Base-by-base conservation (phyloP, 2,797 vertebrate species). In the Phataginus tricuspis region DNA sequence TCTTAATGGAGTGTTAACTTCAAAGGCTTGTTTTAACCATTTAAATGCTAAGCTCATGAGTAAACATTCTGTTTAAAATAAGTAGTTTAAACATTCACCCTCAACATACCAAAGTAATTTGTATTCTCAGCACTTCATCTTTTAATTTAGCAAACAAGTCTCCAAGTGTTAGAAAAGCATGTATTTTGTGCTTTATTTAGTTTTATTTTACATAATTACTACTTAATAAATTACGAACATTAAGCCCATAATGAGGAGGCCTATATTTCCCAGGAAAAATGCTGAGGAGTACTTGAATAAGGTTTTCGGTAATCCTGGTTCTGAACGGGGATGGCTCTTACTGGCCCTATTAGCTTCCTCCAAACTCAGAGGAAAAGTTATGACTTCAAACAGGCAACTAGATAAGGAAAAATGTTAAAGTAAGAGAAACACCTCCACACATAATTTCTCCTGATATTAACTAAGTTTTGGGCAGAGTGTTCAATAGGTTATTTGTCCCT, bases 1-100 rank as follows among this genome's bases (percentile, higher is more conserved):
- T 97, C 97, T 98, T 97, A 97, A 97, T 95, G 79, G 64, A 97
- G 96, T 90, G 97, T 97, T 97, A 98, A 96, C 96, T 97, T 98
- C 98, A 97, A 89, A 97, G 94, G 53, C 88, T 96, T 94, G 92
- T 79, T 96, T 98, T 97, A 97, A 96, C 88, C 94, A 95, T 98
- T 97, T 97, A 97, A 95, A 98, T 97, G 86, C 39, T 90, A 79
- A 96, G 95, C 95, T 96, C 80, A 77, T 61, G 96, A 95, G 94
- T 91, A 97, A 98, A 97, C 97, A 96, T 96, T 97, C 82, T n/a
- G 21, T 71, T 94, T n/a, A 78, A 79, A 49, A 71, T 63, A 86
- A 89, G 72, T 89, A 94, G 91, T 82, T 96, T 97, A 97, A 98
- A 96, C 89, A 94, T 96, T 96, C 93, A 92, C 66, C 86, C 29